Evolutionary conservation across 2,888 invertebrate species (phyloP).

Genomic region (Campoplex capitator): DNA sequence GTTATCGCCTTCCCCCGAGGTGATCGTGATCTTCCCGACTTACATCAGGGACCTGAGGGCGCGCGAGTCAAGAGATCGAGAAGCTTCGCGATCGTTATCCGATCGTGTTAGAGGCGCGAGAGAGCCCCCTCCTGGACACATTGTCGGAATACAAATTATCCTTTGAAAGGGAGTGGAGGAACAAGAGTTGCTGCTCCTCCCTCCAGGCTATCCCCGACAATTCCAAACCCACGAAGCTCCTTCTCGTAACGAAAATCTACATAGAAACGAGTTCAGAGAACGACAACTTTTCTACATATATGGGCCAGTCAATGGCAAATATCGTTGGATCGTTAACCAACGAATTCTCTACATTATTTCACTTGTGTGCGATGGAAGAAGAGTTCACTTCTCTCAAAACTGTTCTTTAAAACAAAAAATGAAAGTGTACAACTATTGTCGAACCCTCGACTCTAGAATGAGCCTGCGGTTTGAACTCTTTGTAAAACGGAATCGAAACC

Average conservation of each 20-base stretch:
- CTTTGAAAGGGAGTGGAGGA: slow-evolving; percentile 32
- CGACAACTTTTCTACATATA: slow-evolving; percentile 39
- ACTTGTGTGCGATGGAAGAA: too few relatives aligned
- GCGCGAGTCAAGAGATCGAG: slow-evolving; percentile 61
- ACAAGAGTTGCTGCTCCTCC: slow-evolving; percentile 30
- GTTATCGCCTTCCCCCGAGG: slow-evolving; percentile 43
- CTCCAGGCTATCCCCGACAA: slow-evolving; percentile 25
- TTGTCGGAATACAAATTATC: slow-evolving; percentile 69
- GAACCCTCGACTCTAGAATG: background rate
- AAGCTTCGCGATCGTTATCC: slow-evolving; percentile 71
- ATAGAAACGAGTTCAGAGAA: slow-evolving; percentile 66
- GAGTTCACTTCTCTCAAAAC: too few relatives aligned
- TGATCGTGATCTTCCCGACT: slow-evolving; percentile 51
- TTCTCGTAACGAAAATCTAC: slow-evolving; percentile 60
- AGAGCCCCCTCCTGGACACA: slow-evolving; percentile 52
- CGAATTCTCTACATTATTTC: too few relatives aligned
- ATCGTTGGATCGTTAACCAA: background rate
- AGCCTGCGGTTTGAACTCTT: too few relatives aligned
- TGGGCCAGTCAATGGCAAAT: background rate
- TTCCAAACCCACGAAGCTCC: slow-evolving; percentile 39
- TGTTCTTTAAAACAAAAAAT: too few relatives aligned
- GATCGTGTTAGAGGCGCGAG: slow-evolving; percentile 64
- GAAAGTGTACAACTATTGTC: background rate
- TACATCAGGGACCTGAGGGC: slow-evolving; percentile 41
- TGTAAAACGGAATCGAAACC: background rate